These are phyloP conservation scores for Nymphalis urticae DNA, from an alignment of 2,888 invertebrate genomes.

Conservation along the genomic window DNA sequence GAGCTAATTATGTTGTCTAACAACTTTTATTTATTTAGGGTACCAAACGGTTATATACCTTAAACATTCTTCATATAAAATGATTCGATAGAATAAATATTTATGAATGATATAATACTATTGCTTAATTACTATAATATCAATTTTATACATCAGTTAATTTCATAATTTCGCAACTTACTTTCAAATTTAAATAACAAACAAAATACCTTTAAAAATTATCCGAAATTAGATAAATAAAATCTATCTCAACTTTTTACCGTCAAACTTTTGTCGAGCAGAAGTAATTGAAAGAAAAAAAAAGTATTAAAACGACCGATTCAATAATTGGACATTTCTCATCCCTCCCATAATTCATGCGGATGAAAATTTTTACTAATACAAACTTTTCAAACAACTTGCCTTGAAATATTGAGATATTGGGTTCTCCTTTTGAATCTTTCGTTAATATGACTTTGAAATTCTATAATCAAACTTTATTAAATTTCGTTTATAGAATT, in stretches of 20 bases:
- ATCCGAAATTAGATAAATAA: neutral
- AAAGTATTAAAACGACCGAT: conserved; percentile 13
- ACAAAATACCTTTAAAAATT: neutral
- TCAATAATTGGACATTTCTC: conserved; percentile 25
- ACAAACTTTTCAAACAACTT: conserved; percentile 9
- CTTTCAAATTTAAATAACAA: neutral
- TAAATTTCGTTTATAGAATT: too few relatives aligned
- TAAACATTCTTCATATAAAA: too few relatives aligned
- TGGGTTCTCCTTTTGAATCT: neutral
- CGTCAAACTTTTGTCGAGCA: neutral
- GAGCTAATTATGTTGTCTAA: too few relatives aligned
- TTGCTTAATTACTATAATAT: too few relatives aligned
- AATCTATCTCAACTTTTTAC: neutral
- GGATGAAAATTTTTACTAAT: conserved; percentile 11
- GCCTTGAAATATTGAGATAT: conserved; percentile 2
- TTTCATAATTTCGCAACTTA: too few relatives aligned
- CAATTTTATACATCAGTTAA: too few relatives aligned
- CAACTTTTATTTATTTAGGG: too few relatives aligned
- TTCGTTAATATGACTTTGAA: too few relatives aligned
- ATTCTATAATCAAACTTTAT: too few relatives aligned
- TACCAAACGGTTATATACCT: too few relatives aligned
- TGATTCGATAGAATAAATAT: too few relatives aligned
- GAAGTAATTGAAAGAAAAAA: conserved; percentile 9
- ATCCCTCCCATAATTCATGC: conserved; percentile 17
- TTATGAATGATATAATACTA: too few relatives aligned